A percentile compares a stretch with the other conserved stretches of the same genome.
phyloP scores from a whole-genome alignment of 2,888 invertebrate genomes.

The Busseola fusca region DNA sequence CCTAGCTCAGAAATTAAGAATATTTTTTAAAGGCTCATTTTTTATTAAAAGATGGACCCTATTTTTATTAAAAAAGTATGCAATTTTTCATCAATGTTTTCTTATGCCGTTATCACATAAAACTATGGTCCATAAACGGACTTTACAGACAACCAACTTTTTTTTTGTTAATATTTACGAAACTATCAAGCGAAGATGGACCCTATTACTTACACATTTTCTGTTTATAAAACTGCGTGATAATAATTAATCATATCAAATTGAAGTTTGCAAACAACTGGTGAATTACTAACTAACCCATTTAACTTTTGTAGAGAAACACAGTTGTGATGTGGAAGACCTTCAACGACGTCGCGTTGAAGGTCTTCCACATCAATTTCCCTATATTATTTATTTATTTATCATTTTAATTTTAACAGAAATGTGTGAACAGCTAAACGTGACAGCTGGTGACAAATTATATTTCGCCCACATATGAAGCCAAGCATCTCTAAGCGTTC shows the following conservation, averaged over 20 bases:
- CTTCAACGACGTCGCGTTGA: no score
- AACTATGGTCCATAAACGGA: no score
- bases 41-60: no score
- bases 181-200: background rate
- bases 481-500: background rate
- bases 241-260: background rate
- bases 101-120: no score
- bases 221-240: background rate
- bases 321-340: no score
- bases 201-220: background rate
- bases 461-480: background rate
- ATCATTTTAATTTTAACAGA: background rate
- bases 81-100: no score
- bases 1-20: no score
- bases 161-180: background rate
- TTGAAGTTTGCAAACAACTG: background rate
- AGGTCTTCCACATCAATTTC: background rate
- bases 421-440: background rate
- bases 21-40: no score
- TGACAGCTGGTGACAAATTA: background rate
- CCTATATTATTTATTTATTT: background rate
- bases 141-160: no score
- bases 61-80: no score
- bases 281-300: background rate
- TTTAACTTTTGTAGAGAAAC: background rate